These are phyloP conservation scores for Dunckerocampus dactyliophorus DNA, from an alignment of 2,113 vertebrate genomes.

Conservation along the genomic window DNA sequence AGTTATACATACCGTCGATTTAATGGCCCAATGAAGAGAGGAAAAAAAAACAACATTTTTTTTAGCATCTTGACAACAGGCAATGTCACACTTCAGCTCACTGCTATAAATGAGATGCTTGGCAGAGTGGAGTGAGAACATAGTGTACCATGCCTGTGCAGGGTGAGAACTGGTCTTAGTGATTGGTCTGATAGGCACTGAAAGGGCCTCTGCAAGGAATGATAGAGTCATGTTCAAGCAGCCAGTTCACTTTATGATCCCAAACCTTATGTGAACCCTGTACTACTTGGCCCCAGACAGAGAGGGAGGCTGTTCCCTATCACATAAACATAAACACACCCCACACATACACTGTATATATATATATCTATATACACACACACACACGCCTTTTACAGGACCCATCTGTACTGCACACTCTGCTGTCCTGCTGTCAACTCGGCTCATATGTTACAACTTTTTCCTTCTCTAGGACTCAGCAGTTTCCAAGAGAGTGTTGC, in stretches of 20 bases:
- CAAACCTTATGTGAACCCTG: constrained; percentile 49
- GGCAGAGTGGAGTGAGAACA: constrained; percentile 30
- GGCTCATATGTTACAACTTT: constrained; percentile 38
- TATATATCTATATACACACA: neutral
- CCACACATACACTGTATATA: too few species aligned
- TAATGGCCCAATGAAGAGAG: neutral
- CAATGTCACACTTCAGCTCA: constrained; percentile 9
- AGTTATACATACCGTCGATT: neutral
- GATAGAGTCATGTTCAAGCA: constrained; percentile 20
- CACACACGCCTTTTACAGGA: constrained; percentile 44
- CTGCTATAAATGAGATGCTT: constrained; percentile 15
- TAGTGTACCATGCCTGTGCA: constrained; percentile 20
- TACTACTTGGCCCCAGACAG: constrained; percentile 58
- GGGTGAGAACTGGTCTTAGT: constrained; percentile 25
- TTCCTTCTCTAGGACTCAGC: constrained; percentile 72
- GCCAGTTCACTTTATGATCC: constrained; percentile 44
- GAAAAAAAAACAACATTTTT: constrained; percentile 1
- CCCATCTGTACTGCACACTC: constrained; percentile 65
- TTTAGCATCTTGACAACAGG: neutral
- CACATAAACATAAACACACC: constrained; percentile 2
- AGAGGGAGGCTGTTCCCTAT: constrained; percentile 50
- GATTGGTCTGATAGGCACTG: constrained; percentile 16
- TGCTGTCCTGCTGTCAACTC: constrained; percentile 45
- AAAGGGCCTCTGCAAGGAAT: constrained; percentile 4
- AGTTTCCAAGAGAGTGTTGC: constrained; percentile 80